Base-by-base conservation (phyloP, 2,113 vertebrate genomes). In the Hystrix brachyura region DNA sequence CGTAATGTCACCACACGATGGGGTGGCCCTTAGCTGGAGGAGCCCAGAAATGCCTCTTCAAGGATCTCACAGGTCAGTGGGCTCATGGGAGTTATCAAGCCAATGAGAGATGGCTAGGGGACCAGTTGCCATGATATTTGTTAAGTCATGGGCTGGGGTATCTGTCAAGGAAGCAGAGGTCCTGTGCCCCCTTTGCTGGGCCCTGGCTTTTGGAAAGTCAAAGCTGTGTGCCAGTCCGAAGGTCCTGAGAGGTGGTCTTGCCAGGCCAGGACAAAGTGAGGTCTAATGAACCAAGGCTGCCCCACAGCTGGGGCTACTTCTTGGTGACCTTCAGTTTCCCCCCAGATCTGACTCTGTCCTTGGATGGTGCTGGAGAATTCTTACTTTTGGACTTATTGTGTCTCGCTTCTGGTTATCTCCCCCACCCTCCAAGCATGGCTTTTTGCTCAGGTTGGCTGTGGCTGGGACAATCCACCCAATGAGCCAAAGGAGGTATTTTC, bases 401-500 rank as follows among this genome's bases (percentile, higher is more conserved):
- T 91, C 90, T 95, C 80, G 46, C n/a, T 29, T 48, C 48, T 18
- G 5, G 60, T 62, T 43, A 10, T 5, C 13, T 14, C 43, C n/a
- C 15, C 29, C 17, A 7, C 14, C 43, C 51, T 48, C 15, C n/a
- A 91, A 94, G 67, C 80, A 38, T 8, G 82, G 65, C 48, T 90
- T 96, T 97, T 84, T 92, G 76, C 84, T 71, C 83, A 76, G 57
- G 2, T 90, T 90, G 64, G 87, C 71, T 94, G 84, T 60, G 43
- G 84, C 34, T 23, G 84, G 81, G 87, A 65, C 48, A 84, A 51
- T 94, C 76, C n/a, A 93, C 87, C 59, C 0, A 4, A 38, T 38
- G 60, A 79, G 84, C 91, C 91, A 65, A 74, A 90, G 90, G 90
- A 92, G 84, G 90, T 96, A 10, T 97, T 97, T 97, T 96, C 97